Base-by-base conservation (phyloP, 2,797 vertebrate species). In the Labroides dimidiatus region DNA sequence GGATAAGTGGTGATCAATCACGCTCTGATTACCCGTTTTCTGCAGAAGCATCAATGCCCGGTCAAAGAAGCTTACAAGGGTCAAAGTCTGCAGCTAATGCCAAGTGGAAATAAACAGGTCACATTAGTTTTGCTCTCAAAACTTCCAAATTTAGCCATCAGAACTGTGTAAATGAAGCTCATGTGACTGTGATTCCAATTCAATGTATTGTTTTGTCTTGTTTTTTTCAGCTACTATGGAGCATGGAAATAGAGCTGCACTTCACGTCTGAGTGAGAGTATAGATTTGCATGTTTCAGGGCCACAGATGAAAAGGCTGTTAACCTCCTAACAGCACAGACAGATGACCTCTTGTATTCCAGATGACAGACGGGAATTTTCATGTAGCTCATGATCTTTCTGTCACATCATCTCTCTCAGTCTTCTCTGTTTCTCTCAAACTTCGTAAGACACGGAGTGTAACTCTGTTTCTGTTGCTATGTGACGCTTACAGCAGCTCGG, bases 381-480 rank as follows among this genome's bases (percentile, higher is more conserved):
- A 48, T 52, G 4, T 15, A 39, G 33, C 21, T 19, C 3, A 20
- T 44, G 24, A 41, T 37, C 24, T 65, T 47, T 62, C 19, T 67
- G 47, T 49, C 48, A 58, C 42, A 45, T 62, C 41, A 55, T 23
- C 21, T 37, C 23, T 50, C 17, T 24, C 27, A 24, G 17, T 4
- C 44, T 17, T 37, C 10, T 3, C 20, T 11, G 39, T 52, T 27
- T 61, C 24, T 53, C 13, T 45, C 19, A 10, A 30, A 16, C 13
- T n/a, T 63, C n/a, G 45, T 24, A 52, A 27, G 17, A 37, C 15
- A 57, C 43, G 20, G 66, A 52, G 68, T 27, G 54, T 57, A 42
- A 64, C 30, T 68, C 51, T 61, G 50, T 64, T 84, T 82, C 81
- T 62, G 87, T 88, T 89, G 80, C 83, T 80, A 67, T 64, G 78